Base-by-base conservation (phyloP, 1,140 invertebrate species). In the Ectropis grisescens region DNA sequence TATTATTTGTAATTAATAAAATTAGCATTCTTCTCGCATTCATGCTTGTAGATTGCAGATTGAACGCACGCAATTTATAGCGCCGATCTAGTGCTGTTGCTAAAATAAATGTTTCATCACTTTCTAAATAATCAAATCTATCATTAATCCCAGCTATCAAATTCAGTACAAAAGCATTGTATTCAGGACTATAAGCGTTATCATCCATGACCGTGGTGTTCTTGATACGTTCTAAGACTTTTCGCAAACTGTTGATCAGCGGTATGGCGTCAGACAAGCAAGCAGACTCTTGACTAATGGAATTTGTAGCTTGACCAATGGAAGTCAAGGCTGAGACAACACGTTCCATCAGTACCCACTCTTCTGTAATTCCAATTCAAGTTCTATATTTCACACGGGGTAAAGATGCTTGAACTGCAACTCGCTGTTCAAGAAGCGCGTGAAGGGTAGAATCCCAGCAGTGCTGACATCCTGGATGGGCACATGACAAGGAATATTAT, bases 391-490 rank as follows among this genome's bases (percentile, higher is more conserved):
- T 28, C 26, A 28, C 26, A n/a, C 11, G 26, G 26, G 26, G 26
- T 28, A 28, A 28, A 28, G 26, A 28, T 28, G 26, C 26, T 28
- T 28, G 26, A 28, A 28, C 26, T 28, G 26, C 26, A 28, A 28
- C 26, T 28, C 6, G 26, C 26, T 28, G 26, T 6, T 28, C 26
- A 28, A 28, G 26, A 28, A 28, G 26, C 12, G 26, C 26, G 8
- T 28, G 26, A 28, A 28, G 26, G 26, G 26, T 28, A 28, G 26
- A 28, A 28, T 28, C 26, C 26, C 26, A 28, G 26, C 26, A 11
- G 26, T 28, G 26, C 10, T 12, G 26, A 28, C 26, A 28, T 28
- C 26, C 26, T 28, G 26, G 26, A 28, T 28, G 26, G 11, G 26
- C 26, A 28, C 26, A 28, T 28, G 26, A 28, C 26, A 28, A 28